These are phyloP conservation scores for Sminthurides aquaticus DNA, from an alignment of 2,888 invertebrate species.

Conservation along the genomic window DNA sequence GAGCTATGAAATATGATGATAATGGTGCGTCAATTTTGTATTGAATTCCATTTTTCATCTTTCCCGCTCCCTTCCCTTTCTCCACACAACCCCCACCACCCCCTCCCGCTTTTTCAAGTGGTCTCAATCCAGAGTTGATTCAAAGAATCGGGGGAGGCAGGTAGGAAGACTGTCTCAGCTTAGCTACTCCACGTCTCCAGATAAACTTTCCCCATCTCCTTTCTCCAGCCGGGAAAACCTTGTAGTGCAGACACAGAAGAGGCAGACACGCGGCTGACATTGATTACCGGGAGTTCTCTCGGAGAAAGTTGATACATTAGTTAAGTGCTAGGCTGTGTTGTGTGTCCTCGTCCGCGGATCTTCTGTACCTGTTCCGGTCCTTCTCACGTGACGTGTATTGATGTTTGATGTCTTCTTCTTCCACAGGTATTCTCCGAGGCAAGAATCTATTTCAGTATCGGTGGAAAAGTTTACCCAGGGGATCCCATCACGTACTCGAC, in stretches of 20 bases:
- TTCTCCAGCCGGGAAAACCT: not conserved
- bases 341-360: not conserved
- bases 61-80: not conserved
- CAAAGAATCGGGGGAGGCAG: too few relatives aligned
- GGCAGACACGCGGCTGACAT: not conserved
- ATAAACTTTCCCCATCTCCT: not conserved
- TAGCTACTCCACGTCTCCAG: too few relatives aligned
- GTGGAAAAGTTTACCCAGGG: conserved; percentile 67
- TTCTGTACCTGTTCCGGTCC: not conserved
- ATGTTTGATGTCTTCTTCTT: conserved; percentile 30
- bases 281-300: not conserved
- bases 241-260: not conserved
- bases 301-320: not conserved
- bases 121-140: too few relatives aligned
- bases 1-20: conserved; percentile 35
- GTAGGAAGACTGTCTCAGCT: too few relatives aligned
- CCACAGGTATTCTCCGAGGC: conserved; percentile 72
- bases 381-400: conserved; percentile 15
- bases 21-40: conserved; percentile 34
- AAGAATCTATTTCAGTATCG: conserved; percentile 69
- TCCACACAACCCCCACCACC: conserved; percentile 9
- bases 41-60: conserved; percentile 32
- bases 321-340: not conserved
- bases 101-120: too few relatives aligned
- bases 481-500: conserved; percentile 63